Evolutionary conservation across 2,113 vertebrate genomes (phyloP), one percentile per base, ranked within the genome.

Genomic region (Gymnorhina tibicen): DNA sequence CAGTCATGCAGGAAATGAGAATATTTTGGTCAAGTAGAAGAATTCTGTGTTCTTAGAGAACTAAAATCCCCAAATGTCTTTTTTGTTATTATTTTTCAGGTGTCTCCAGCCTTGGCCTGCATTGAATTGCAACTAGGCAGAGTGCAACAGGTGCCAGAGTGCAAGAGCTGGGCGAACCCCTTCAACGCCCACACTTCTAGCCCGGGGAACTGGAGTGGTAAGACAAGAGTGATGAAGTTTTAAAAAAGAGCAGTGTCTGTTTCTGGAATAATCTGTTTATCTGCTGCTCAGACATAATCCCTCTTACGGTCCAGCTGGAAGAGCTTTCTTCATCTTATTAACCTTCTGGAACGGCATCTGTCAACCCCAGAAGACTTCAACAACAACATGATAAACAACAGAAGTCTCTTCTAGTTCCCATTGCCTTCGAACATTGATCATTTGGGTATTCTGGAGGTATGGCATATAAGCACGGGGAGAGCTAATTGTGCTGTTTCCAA

Each of bases 201-300:
- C 78, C 77, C 4, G 53, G 80, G 59, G 66, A 80, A 44, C 84
- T 83, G 82, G 58, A 66, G 62, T n/a, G 89, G 72, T 85, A 96
- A 92, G 98, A 97, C 92, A 97, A 95, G 97, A 97, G 96, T 98
- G 98, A 98, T 87, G 95, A 98, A 97, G 98, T 98, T 97, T 97
- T 97, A 88, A 93, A 88, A 78, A 44, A 87, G 97, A 97, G 96
- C 96, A 97, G 96, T 95, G 97, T 97, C 97, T 95, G 97, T 98
- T 98, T 98, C 97, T 95, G 98, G 98, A 98, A 98, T 99, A 99
- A 99, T 99, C 99, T 98, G 97, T 98, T 99, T 98, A 99, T 98
- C 98, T 98, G 96, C 97, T 97, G 94, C 98, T 99, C 98, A 98
- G 98, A 98, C 98, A 97, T 99, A 99, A 99, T 99, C 99, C 98